Percentiles rank a stretch among this genome's conserved stretches.
Conservation (phyloP, 92 coral and sea anemone genomes). For the Galaxea fascicularis region DNA sequence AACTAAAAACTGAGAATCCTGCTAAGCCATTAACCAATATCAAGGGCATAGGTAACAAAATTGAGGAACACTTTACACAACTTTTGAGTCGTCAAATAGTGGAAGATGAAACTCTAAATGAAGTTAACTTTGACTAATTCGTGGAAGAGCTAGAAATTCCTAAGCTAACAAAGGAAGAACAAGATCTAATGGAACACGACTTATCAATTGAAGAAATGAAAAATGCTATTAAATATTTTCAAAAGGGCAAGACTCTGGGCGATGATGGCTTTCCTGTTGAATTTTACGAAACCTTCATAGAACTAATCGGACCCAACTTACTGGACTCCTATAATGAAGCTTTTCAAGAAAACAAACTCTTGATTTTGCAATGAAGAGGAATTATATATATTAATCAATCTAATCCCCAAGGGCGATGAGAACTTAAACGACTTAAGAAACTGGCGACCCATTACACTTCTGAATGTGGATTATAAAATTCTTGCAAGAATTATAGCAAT, state of each 20-base stretch:
- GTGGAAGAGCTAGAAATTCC: not conserved
- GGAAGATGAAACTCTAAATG: not conserved
- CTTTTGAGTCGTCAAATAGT: not conserved
- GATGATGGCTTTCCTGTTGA: not conserved
- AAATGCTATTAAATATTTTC: no score
- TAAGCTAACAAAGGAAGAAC: not conserved
- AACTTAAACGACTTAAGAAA: no score
- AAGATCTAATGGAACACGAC: not conserved
- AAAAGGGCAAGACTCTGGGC: no score
- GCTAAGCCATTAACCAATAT: not conserved
- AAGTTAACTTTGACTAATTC: not conserved
- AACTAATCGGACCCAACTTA: no score
- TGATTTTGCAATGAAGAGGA: no score
- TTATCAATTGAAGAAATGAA: not conserved
- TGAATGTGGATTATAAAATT: no score
- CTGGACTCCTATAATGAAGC: no score
- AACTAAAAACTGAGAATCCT: not conserved
- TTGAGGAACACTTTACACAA: not conserved
- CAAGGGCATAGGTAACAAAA: not conserved
- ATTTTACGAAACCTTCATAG: conserved; percentile 24
- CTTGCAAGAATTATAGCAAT: no score
- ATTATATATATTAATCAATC: no score
- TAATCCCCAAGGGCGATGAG: no score
- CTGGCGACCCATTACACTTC: no score
- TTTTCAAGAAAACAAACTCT: no score